phyloP scores from a whole-genome alignment of 1,140 invertebrate genomes.

The Cyphomyrmex costatus region DNA sequence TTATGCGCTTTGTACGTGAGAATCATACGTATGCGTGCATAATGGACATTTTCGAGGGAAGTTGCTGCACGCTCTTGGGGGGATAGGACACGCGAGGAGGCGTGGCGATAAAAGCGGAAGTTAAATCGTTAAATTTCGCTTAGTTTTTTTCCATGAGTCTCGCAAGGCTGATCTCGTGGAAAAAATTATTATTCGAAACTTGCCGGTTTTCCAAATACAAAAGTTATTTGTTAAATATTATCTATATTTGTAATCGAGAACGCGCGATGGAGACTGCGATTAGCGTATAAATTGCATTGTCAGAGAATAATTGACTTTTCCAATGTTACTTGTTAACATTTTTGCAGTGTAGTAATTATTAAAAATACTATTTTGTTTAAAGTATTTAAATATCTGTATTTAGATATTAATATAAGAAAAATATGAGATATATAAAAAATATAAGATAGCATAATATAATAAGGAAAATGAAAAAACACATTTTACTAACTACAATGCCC shows the following conservation, averaged over 20 bases:
- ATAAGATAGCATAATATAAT: background rate
- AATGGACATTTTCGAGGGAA: conserved; percentile 16
- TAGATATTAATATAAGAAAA: background rate
- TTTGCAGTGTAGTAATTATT: background rate
- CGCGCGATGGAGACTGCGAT: background rate
- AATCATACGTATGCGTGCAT: conserved; percentile 26
- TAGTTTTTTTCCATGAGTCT: conserved; percentile 18
- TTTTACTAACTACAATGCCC: background rate
- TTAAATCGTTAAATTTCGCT: conserved; percentile 76
- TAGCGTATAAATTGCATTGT: background rate
- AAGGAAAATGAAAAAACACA: no score
- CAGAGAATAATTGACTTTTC: background rate
- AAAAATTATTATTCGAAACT: conserved; percentile 18
- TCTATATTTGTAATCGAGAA: background rate
- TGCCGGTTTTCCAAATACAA: conserved; percentile 7
- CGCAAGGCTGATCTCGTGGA: background rate
- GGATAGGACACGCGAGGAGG: conserved; percentile 74
- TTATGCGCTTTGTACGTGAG: conserved; percentile 19
- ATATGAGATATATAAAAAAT: background rate
- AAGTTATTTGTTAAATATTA: background rate
- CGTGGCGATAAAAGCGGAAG: conserved; percentile 75
- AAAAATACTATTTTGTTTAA: background rate
- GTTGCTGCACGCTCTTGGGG: background rate
- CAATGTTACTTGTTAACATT: background rate
- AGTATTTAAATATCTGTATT: background rate